These are phyloP conservation scores for Nasonia longicornis DNA, from an alignment of 1,140 invertebrate species.

Conservation along the genomic window DNA sequence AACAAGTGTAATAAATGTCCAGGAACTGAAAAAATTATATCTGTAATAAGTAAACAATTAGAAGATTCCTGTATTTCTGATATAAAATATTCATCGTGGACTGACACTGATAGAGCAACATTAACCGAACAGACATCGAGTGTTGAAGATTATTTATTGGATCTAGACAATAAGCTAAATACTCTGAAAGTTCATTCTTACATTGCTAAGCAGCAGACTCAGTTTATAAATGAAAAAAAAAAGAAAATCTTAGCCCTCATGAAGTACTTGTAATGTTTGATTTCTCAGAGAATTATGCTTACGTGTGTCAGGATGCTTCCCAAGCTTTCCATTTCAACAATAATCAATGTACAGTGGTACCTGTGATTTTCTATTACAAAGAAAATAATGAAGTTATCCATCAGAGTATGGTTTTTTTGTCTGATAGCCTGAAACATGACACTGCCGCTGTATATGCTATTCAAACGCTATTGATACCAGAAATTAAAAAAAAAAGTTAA, in stretches of 20 bases:
- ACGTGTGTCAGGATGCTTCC: background rate
- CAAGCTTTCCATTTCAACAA: slow-evolving; percentile 9
- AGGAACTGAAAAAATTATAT: slow-evolving; percentile 9
- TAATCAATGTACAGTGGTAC: background rate
- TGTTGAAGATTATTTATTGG: background rate
- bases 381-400: background rate
- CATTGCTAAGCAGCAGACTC: slow-evolving; percentile 3
- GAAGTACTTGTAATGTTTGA: slow-evolving; percentile 17
- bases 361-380: background rate
- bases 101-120: slow-evolving; percentile 10
- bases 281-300: background rate
- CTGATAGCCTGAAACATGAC: background rate
- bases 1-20: slow-evolving; percentile 13
- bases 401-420: slow-evolving; percentile 13
- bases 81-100: slow-evolving; percentile 10
- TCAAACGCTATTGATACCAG: slow-evolving; percentile 20
- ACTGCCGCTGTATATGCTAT: background rate
- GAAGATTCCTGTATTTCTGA: slow-evolving; percentile 7
- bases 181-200: slow-evolving; percentile 9
- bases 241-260: background rate
- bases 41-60: slow-evolving; percentile 15
- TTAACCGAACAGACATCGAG: background rate
- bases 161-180: background rate
- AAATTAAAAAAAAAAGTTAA: slow-evolving; percentile 6
- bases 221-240: slow-evolving; percentile 12